Evolutionary conservation across 2,888 invertebrate species (phyloP).

Genomic region (Nudaria mundana): DNA sequence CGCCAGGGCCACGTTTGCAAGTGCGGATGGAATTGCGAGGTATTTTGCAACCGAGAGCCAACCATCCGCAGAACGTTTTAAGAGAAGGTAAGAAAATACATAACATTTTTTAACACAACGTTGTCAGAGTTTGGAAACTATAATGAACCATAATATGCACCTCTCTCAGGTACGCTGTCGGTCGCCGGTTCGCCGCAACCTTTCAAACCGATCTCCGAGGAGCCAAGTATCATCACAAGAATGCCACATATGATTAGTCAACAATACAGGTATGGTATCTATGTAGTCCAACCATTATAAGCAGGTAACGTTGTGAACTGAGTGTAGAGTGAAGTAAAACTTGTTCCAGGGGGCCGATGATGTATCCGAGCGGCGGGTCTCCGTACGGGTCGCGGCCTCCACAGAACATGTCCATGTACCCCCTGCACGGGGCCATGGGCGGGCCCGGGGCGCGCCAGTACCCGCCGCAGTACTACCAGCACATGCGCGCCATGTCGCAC

Average conservation of each 20-base stretch:
- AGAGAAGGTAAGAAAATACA: constrained; percentile 34
- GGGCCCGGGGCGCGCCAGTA: constrained; percentile 11
- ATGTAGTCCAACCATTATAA: too few species aligned
- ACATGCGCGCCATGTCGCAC: constrained; percentile 28
- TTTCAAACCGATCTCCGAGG: constrained; percentile 70
- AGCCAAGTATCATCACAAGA: constrained; percentile 74
- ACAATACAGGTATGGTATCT: constrained; percentile 59
- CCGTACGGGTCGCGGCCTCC: constrained; percentile 53
- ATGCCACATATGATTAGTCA: constrained; percentile 79
- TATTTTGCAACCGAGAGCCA: constrained; percentile 45
- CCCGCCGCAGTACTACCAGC: constrained; percentile 57
- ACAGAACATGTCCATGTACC: constrained; percentile 49
- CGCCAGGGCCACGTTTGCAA: constrained; percentile 30
- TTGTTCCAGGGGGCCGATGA: constrained; percentile 59
- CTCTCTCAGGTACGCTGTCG: constrained; percentile 63
- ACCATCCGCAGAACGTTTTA: constrained; percentile 56
- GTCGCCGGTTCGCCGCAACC: constrained; percentile 78
- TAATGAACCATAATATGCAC: too few species aligned
- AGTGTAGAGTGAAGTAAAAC: too few species aligned
- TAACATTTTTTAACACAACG: too few species aligned
- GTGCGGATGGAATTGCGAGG: constrained; percentile 68
- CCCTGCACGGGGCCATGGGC: constrained; percentile 14
- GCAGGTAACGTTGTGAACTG: too few species aligned
- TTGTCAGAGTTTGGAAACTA: too few species aligned
- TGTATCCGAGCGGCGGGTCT: constrained; percentile 54